A percentile compares a stretch with the other conserved stretches of the same genome.
These are phyloP conservation scores for Carpatolechia fugitivella DNA, from an alignment of 2,888 invertebrate genomes.

Conservation along the genomic window DNA sequence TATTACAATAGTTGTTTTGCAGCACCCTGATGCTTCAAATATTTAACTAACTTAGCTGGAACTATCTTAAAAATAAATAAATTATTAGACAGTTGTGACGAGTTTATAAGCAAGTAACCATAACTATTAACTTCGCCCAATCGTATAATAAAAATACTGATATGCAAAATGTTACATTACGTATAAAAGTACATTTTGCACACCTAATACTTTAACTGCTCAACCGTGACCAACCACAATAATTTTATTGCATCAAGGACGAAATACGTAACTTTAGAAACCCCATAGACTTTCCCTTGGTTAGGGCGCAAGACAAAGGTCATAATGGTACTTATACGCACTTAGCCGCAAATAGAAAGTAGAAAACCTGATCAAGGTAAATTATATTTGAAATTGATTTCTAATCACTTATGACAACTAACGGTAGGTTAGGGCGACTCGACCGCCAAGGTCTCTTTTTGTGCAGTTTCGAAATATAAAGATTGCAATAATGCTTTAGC, in stretches of 20 bases:
- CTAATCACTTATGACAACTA: constrained; percentile 45
- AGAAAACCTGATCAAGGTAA: constrained; percentile 59
- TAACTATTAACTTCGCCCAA: no score
- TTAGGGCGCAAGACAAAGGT: constrained; percentile 30
- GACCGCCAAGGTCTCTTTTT: constrained; percentile 68
- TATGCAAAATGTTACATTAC: no score
- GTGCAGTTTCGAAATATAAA: constrained; percentile 49
- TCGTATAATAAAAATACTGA: no score
- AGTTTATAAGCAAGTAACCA: no score
- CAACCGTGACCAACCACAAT: not conserved
- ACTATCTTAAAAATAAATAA: no score
- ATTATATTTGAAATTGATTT: constrained; percentile 57
- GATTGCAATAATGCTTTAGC: constrained; percentile 30
- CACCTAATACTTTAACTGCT: no score
- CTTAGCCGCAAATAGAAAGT: constrained; percentile 40
- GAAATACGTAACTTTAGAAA: constrained; percentile 1
- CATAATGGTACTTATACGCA: constrained; percentile 25
- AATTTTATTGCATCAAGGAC: not conserved
- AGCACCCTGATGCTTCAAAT: no score
- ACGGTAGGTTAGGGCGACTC: constrained; percentile 60
- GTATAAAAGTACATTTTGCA: no score
- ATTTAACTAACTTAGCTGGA: no score
- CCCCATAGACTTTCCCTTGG: constrained; percentile 20
- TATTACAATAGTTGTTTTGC: no score
- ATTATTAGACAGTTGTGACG: no score